These are phyloP conservation scores for Anthonomus grandis DNA, from an alignment of 1,140 invertebrate species.

Conservation along the genomic window DNA sequence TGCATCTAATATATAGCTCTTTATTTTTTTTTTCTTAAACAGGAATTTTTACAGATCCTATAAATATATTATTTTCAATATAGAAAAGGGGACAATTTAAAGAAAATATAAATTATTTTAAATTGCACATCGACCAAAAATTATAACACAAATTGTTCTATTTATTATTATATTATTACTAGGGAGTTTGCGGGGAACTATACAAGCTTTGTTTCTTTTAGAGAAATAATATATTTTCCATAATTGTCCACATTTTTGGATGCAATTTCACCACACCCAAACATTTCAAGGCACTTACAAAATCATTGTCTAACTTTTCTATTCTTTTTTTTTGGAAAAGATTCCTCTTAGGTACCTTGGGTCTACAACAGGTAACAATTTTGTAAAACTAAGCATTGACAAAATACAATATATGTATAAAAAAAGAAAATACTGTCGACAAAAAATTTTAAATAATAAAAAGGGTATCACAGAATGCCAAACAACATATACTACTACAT, in stretches of 20 bases:
- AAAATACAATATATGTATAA: neutral
- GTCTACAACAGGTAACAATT: slow-evolving; percentile 9
- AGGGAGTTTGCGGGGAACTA: neutral
- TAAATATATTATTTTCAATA: slow-evolving; percentile 30
- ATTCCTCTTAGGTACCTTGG: slow-evolving; percentile 12
- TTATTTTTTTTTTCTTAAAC: slow-evolving; percentile 18
- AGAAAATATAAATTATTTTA: neutral
- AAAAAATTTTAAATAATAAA: slow-evolving; percentile 18
- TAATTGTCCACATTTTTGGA: neutral
- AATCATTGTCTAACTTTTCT: slow-evolving; percentile 29
- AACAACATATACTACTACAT: slow-evolving; percentile 19
- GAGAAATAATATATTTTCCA: neutral
- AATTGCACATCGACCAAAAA: neutral
- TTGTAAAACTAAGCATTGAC: neutral
- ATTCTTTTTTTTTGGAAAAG: slow-evolving; percentile 11
- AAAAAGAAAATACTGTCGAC: slow-evolving; percentile 23
- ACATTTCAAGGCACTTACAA: slow-evolving; percentile 33
- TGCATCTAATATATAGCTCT: slow-evolving; percentile 26
- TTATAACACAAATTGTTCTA: slow-evolving; percentile 14
- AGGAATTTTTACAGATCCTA: slow-evolving; percentile 39
- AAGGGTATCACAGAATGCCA: slow-evolving; percentile 36
- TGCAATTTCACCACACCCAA: neutral
- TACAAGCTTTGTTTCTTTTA: neutral
- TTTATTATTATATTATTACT: neutral
- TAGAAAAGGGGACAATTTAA: slow-evolving; percentile 27